These are phyloP conservation scores for Melanchra persicariae DNA, from an alignment of 2,888 invertebrate species.

Conservation along the genomic window DNA sequence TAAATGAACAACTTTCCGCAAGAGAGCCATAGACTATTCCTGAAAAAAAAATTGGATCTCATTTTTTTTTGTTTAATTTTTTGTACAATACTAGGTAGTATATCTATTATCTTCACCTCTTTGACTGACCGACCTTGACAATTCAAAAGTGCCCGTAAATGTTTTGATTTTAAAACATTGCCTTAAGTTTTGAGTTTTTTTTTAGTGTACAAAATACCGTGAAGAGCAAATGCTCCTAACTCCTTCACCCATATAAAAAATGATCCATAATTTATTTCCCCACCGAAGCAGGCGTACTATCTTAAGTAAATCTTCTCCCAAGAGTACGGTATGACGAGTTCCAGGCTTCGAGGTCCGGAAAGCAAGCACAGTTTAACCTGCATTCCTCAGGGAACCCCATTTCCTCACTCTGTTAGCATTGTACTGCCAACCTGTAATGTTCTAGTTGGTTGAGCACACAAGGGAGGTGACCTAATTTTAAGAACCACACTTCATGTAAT, in stretches of 20 bases:
- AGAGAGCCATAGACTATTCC: too few relatives aligned
- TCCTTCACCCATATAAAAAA: neutral
- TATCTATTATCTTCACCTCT: too few relatives aligned
- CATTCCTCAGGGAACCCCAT: slow-evolving; percentile 31
- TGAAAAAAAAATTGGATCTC: too few relatives aligned
- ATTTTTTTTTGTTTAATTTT: too few relatives aligned
- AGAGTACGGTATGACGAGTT: slow-evolving; percentile 30
- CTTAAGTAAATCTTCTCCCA: slow-evolving; percentile 9
- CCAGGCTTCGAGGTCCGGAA: slow-evolving; percentile 12
- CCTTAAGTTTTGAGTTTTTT: too few relatives aligned
- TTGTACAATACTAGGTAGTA: too few relatives aligned
- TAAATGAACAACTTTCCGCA: too few relatives aligned
- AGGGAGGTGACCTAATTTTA: slow-evolving; percentile 6
- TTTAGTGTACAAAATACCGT: neutral
- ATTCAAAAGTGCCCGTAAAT: too few relatives aligned
- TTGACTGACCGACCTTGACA: too few relatives aligned
- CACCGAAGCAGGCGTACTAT: slow-evolving; percentile 9
- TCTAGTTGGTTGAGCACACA: neutral
- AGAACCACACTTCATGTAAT: slow-evolving; percentile 4
- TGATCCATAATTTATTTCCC: neutral
- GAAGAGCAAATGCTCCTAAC: neutral
- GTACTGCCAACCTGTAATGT: slow-evolving; percentile 13
- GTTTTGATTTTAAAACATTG: too few relatives aligned
- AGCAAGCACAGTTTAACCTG: slow-evolving; percentile 49
- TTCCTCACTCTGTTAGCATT: slow-evolving; percentile 44